Evolutionary conservation across 2,797 vertebrate species (phyloP).

Genomic region (Cichlasoma orientale): DNA sequence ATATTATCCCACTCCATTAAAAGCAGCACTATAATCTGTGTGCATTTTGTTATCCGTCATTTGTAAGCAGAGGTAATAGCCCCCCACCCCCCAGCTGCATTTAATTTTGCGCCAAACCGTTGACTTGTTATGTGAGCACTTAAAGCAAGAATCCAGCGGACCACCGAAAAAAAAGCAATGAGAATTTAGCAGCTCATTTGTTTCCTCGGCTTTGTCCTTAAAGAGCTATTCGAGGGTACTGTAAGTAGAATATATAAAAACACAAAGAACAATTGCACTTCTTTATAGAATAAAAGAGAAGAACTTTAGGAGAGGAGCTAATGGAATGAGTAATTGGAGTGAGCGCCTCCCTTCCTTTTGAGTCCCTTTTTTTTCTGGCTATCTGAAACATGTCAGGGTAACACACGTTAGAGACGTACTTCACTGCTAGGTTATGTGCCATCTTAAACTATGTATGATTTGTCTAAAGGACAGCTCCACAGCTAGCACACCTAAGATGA

Average conservation of each 20-base stretch:
- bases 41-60: constrained; percentile 21
- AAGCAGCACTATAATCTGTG: constrained; percentile 34
- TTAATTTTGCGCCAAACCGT: constrained; percentile 22
- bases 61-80: constrained; percentile 12
- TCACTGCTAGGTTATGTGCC: constrained; percentile 30
- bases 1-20: constrained; percentile 28
- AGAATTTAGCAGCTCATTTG: constrained; percentile 48
- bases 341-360: constrained; percentile 16
- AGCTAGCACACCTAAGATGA: constrained; percentile 34
- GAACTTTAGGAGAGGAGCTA: constrained; percentile 19
- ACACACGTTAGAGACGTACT: constrained; percentile 32
- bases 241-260: constrained; percentile 54
- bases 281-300: constrained; percentile 53
- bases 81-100: neutral
- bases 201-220: constrained; percentile 74
- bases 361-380: constrained; percentile 32
- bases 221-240: constrained; percentile 74
- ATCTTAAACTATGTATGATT: constrained; percentile 17
- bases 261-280: constrained; percentile 85
- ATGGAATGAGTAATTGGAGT: constrained; percentile 13
- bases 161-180: constrained; percentile 5
- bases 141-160: constrained; percentile 8
- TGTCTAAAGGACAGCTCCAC: constrained; percentile 36
- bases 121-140: constrained; percentile 17
- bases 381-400: constrained; percentile 44